These are phyloP conservation scores for Strongylocentrotus purpuratus DNA, from an alignment of 35 echinoderm and acorn worm genomes.

Conservation along the genomic window DNA sequence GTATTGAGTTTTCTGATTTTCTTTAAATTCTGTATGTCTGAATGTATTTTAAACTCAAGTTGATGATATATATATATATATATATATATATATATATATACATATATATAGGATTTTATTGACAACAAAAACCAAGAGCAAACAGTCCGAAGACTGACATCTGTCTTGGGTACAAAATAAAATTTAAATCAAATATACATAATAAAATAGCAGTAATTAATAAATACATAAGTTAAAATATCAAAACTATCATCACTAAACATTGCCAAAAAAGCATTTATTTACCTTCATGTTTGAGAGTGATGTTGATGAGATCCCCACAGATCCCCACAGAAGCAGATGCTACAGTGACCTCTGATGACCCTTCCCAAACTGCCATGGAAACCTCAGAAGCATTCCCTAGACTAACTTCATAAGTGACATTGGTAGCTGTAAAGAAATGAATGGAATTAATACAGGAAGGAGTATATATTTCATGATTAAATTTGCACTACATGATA, in stretches of 20 bases:
- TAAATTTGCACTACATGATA: neutral
- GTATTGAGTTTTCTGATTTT: neutral
- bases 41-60: neutral
- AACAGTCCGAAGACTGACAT: too few species aligned
- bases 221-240: too few species aligned
- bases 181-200: too few species aligned
- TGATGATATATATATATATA: too few species aligned
- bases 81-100: too few species aligned
- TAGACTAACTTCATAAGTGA: neutral
- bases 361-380: constrained; percentile 12
- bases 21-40: neutral
- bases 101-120: too few species aligned
- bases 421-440: constrained; percentile 28
- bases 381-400: constrained; percentile 1
- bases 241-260: too few species aligned
- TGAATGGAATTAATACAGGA: neutral
- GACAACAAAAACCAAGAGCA: too few species aligned
- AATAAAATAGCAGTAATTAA: too few species aligned
- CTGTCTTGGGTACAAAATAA: too few species aligned
- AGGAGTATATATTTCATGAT: neutral
- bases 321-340: neutral
- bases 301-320: neutral
- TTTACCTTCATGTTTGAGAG: constrained; percentile 16
- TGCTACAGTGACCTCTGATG: constrained; percentile 8
- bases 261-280: too few species aligned